Base-by-base conservation (phyloP, 92 coral and sea anemone species). In the Isaurus tuberculatus region DNA sequence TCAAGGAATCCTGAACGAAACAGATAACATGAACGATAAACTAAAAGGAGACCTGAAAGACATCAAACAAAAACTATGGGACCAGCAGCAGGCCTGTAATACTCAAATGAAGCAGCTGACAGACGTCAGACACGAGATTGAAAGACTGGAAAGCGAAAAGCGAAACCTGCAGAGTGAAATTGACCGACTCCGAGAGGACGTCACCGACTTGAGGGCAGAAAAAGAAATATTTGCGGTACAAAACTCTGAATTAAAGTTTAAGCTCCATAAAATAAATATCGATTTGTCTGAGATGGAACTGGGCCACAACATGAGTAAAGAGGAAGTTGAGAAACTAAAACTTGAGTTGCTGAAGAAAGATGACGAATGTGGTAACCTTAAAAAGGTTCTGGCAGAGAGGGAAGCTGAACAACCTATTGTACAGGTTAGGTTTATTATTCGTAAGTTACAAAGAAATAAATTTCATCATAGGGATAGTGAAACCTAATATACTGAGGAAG, bases 1-100 rank as follows among this genome's bases (percentile, higher is more conserved):
- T 13, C 88, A 89, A 32, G 90, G 84, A 23, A 69, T 91, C 40
- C 86, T 91, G 10, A 83, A 46, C 6, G 98, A 93, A 40, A 90
- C 94, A 19, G 90, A 89, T 73, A 91, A 87, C 78, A 80, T 93
- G 83, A 93, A 93, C 70, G 98, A 93, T 73, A 93, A 85, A 25
- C 86, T 93, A 53, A 93, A 93, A 44, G 85, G 88, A 46, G 95
- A 93, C 42, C 60, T 93, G 37, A 80, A 86, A 15, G 86, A 91
- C 2, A 70, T 91, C 8, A 91, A 93, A 82, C 92, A 85, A 77
- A 91, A 87, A 32, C 85, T 90, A n/a, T 87, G 87, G 89, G 93
- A 91, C 66, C 84, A 90, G 27, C 88, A 84, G 37, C 90, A 90
- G 31, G 36, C 94, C 9, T 84, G 92, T 66, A 84, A 88, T 81